Conservation (phyloP, 2,888 invertebrate species). For the Tetragnatha montana region DNA sequence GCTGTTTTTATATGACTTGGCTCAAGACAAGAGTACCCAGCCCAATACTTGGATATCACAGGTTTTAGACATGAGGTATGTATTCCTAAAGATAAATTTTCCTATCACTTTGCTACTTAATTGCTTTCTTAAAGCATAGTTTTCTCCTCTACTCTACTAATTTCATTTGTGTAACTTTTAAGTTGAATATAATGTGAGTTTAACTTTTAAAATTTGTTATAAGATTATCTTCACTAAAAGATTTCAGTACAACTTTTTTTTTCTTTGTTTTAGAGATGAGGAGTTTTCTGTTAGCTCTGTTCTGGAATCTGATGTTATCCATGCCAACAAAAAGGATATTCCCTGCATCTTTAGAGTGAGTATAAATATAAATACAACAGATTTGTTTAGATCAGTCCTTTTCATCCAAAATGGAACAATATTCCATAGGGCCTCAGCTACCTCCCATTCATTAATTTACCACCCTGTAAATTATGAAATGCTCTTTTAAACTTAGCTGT, state of each 20-base stretch:
- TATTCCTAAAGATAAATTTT: not conserved
- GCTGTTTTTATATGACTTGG: conserved; percentile 96
- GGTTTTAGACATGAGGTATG: conserved; percentile 86
- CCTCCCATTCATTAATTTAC: no score
- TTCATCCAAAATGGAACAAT: no score
- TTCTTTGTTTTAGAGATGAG: conserved; percentile 82
- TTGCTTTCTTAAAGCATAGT: conserved; percentile 6
- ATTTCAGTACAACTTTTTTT: no score
- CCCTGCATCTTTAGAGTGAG: conserved; percentile 94
- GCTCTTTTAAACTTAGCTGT: no score
- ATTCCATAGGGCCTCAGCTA: no score
- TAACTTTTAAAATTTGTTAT: no score
- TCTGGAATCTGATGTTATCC: conserved; percentile 96
- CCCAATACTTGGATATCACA: conserved; percentile 85
- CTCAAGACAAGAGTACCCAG: conserved; percentile 70
- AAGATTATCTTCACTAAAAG: no score
- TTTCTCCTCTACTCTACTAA: not conserved
- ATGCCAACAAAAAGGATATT: conserved; percentile 97
- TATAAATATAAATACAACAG: no score
- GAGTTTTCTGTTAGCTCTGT: conserved; percentile 96
- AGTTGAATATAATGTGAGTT: not conserved
- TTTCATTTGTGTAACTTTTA: not conserved
- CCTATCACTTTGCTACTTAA: not conserved
- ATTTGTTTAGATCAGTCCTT: no score
- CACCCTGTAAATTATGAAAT: no score